A percentile compares a stretch with the other conserved stretches of the same genome.
phyloP scores from a whole-genome alignment of 1,140 invertebrate genomes.

The Archivesica marissinica region DNA sequence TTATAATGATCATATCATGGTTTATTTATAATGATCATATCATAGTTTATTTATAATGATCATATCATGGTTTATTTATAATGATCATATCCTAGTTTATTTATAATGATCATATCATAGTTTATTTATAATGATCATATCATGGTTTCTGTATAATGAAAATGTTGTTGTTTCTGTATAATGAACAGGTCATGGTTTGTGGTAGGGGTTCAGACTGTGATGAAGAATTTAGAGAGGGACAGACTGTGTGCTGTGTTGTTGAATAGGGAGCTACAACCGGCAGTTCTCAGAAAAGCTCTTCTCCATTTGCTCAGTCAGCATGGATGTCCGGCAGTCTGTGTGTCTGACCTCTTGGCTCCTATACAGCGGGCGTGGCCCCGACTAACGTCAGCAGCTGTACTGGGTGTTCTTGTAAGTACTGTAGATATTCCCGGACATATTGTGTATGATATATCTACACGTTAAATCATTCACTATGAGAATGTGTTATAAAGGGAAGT shows the following conservation, averaged over 20 bases:
- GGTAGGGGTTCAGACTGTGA: neutral
- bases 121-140: too few species aligned
- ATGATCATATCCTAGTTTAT: too few species aligned
- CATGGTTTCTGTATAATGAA: too few species aligned
- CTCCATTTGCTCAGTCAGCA: neutral
- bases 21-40: too few species aligned
- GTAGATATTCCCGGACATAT: neutral
- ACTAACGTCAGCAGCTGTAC: neutral
- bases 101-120: too few species aligned
- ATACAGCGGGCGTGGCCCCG: conserved; percentile 24
- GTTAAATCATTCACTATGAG: neutral
- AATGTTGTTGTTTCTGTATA: neutral
- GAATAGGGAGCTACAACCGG: neutral
- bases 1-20: too few species aligned
- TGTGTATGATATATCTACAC: neutral
- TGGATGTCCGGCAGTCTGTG: conserved; percentile 17
- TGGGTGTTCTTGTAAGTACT: conserved; percentile 18
- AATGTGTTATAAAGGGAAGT: neutral
- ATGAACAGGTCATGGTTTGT: conserved; percentile 6
- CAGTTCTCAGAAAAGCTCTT: neutral
- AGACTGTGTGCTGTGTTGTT: neutral
- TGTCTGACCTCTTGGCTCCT: neutral
- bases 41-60: too few species aligned
- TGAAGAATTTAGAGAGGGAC: conserved; percentile 11
- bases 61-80: too few species aligned